Percentiles rank a stretch among this genome's conserved stretches.
Evolutionary conservation across 1,140 invertebrate species (phyloP).

Genomic region (Daktulosphaira vitifoliae): DNA sequence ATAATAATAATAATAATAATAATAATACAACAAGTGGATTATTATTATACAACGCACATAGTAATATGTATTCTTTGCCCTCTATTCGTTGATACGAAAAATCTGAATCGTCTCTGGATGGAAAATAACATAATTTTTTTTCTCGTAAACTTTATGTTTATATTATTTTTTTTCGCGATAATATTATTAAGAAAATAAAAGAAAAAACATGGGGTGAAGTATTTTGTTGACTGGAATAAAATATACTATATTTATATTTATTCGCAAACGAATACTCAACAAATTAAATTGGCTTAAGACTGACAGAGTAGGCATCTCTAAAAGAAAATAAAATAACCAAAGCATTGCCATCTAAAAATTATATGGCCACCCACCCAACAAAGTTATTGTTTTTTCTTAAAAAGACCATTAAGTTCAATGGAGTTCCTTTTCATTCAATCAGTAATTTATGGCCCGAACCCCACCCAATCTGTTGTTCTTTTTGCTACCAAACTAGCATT

Average conservation of each 20-base stretch:
- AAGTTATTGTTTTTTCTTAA: constrained; percentile 25
- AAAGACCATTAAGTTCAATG: constrained; percentile 23
- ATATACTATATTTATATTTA: constrained; percentile 4
- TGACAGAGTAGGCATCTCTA: neutral
- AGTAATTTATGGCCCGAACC: constrained; percentile 26
- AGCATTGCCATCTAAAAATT: constrained; percentile 2
- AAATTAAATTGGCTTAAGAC: constrained; percentile 29
- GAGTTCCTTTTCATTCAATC: constrained; percentile 30
- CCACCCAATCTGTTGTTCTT: constrained; percentile 3
- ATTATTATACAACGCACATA: neutral
- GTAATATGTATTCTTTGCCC: neutral
- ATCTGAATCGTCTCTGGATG: neutral
- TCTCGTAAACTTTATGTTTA: constrained; percentile 5
- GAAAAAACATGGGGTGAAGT: neutral
- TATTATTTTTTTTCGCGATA: neutral
- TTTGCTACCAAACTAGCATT: neutral
- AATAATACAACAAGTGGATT: no score
- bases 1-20: no score
- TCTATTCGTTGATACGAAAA: neutral
- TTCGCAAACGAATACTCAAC: neutral
- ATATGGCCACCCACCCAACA: neutral
- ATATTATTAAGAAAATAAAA: neutral
- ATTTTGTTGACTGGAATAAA: neutral
- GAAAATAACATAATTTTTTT: neutral
- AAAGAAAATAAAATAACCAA: constrained; percentile 23